phyloP scores from a whole-genome alignment of 1,140 invertebrate species.

The Drosophila mayri region DNA sequence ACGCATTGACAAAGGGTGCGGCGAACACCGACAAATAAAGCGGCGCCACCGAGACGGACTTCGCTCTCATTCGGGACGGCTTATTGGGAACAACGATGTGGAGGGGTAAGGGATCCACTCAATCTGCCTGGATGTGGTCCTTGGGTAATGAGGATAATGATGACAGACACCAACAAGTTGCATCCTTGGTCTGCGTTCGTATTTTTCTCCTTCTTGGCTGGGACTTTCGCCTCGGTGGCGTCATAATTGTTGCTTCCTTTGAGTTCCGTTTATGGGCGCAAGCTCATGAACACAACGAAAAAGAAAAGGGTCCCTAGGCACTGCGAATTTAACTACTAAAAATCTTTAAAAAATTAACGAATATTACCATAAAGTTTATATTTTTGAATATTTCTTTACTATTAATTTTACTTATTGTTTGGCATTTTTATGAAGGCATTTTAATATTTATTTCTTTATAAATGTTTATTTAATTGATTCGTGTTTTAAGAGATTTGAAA shows the following conservation, averaged over 20 bases:
- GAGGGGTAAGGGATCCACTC: conserved; percentile 27
- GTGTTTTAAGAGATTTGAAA: background rate
- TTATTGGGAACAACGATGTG: conserved; percentile 7
- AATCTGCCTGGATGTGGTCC: conserved; percentile 39
- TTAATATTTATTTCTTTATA: background rate
- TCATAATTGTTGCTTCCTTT: conserved; percentile 59
- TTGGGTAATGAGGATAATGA: conserved; percentile 64
- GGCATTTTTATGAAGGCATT: background rate
- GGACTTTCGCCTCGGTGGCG: conserved; percentile 13
- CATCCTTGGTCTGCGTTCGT: conserved; percentile 29
- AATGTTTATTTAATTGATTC: background rate
- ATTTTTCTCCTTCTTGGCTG: conserved; percentile 4
- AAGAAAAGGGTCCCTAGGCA: background rate
- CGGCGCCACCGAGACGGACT: conserved; percentile 41
- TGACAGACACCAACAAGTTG: conserved; percentile 64
- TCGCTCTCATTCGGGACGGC: conserved; percentile 29
- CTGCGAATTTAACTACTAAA: background rate
- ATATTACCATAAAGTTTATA: background rate
- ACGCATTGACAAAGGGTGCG: conserved; percentile 72
- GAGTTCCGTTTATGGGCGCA: conserved; percentile 2
- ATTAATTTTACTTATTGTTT: background rate
- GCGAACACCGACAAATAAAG: conserved; percentile 43
- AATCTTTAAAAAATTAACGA: rapidly evolving
- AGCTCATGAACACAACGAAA: background rate
- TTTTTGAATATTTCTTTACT: background rate